Evolutionary conservation across 2,888 invertebrate genomes (phyloP).

Genomic region (Empis stercorea): DNA sequence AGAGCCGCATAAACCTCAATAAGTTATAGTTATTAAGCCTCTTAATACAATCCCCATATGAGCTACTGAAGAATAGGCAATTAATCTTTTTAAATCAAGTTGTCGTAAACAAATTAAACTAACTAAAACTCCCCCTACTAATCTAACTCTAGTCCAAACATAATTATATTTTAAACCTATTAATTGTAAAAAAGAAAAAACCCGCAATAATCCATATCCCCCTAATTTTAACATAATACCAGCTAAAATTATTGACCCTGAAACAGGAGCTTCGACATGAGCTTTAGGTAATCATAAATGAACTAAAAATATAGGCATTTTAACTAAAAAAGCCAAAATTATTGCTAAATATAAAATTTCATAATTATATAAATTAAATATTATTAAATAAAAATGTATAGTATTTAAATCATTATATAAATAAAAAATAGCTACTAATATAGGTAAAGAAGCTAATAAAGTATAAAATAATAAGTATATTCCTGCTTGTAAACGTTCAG

Average conservation of each 20-base stretch:
- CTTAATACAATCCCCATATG: slow-evolving; percentile 53
- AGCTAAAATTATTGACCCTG: slow-evolving; percentile 62
- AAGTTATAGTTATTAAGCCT: slow-evolving; percentile 43
- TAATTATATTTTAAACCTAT: slow-evolving; percentile 40
- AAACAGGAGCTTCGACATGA: slow-evolving; percentile 62
- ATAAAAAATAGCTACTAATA: slow-evolving; percentile 25
- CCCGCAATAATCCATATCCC: slow-evolving; percentile 52
- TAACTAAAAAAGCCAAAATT: slow-evolving; percentile 53
- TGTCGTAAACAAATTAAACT: slow-evolving; percentile 55
- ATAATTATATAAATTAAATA: slow-evolving; percentile 33
- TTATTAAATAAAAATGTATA: slow-evolving; percentile 42
- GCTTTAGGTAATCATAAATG: slow-evolving; percentile 62
- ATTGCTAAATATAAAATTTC: slow-evolving; percentile 41
- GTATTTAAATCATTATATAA: slow-evolving; percentile 29
- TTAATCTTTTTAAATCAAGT: slow-evolving; percentile 55
- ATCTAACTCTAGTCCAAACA: slow-evolving; percentile 42
- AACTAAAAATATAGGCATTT: slow-evolving; percentile 55
- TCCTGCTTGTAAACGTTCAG: slow-evolving; percentile 52
- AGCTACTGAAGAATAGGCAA: slow-evolving; percentile 55
- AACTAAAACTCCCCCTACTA: slow-evolving; percentile 46
- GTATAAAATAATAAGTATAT: slow-evolving; percentile 60
- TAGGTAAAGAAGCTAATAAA: slow-evolving; percentile 48
- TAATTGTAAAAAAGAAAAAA: slow-evolving; percentile 38
- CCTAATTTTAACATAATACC: slow-evolving; percentile 60
- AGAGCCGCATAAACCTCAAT: slow-evolving; percentile 41